Base-by-base conservation (phyloP, 2,888 invertebrate species). In the Steromphala cineraria region DNA sequence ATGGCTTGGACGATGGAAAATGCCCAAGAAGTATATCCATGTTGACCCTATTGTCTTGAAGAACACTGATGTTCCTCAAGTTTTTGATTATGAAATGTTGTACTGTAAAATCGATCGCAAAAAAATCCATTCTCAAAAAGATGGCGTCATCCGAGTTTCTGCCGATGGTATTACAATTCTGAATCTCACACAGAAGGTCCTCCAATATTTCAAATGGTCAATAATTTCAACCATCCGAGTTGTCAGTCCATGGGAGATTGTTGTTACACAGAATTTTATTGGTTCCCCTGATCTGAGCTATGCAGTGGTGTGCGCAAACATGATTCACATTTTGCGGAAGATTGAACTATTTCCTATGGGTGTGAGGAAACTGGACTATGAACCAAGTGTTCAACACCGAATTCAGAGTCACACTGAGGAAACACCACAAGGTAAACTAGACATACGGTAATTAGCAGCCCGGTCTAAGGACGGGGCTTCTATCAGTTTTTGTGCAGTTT, bases 281-380 rank as follows among this genome's bases (percentile, higher is more conserved):
- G 90, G 90, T 7, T 80, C 86, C 79, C 84, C 89, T 36, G 90
- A 90, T 77, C 67, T 89, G 52, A 82, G 76, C 7, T 89, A 85
- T 80, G 67, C 80, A 53, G 56, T 88, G 8, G 84, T 88, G 53
- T 86, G 87, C 79, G 85, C 89, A 17, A 80, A 82, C 17, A 81
- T 88, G 81, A 80, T 86, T 21, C 53, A 80, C 24, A 75, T 80
- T 46, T 46, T 83, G 46, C 75, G 75, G 56, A 71, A 53, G 36
- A 40, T 82, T n/a, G 75, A 80, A 28, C 19, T 53, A 55, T 76
- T 55, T 55, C 53, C 55, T 15, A 31, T 24, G 31, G 52, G 53
- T 40, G 53, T 28, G 13, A 52, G 46, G 40, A 74, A 74, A 74
- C 71, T 74, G 19, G 71, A 74, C 36, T 74, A 40, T 46, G 71